These are phyloP conservation scores for Nicator chloris DNA, from an alignment of 2,113 vertebrate genomes.

Conservation along the genomic window DNA sequence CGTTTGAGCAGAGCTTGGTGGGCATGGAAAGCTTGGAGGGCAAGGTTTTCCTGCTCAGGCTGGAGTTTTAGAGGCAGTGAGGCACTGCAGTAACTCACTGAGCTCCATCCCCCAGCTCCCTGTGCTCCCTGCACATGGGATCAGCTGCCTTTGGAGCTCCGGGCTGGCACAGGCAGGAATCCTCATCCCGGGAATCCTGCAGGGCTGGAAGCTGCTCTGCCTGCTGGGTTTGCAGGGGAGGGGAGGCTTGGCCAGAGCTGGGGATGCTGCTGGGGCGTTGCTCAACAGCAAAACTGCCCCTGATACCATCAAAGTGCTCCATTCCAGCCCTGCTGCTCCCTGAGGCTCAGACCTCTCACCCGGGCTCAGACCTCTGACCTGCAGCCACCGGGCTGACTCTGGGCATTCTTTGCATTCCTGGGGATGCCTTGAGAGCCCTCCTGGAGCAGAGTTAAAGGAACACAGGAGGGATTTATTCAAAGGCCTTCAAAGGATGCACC, in stretches of 20 bases:
- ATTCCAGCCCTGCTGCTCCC: neutral
- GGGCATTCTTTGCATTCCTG: neutral
- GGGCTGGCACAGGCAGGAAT: neutral
- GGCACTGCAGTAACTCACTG: neutral
- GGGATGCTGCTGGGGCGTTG: neutral
- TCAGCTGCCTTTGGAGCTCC: neutral
- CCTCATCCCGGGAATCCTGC: neutral
- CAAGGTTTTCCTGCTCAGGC: neutral
- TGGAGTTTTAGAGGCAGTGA: neutral
- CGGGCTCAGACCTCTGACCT: neutral
- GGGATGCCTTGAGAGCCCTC: neutral
- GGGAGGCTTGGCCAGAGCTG: neutral
- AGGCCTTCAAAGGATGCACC: neutral
- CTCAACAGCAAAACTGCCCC: neutral
- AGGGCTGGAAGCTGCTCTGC: neutral
- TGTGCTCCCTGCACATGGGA: neutral
- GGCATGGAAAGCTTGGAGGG: neutral
- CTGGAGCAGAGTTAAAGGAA: neutral
- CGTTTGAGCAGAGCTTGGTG: neutral
- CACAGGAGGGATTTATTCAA: neutral
- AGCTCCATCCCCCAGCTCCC: neutral
- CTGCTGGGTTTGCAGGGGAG: conserved; percentile 34
- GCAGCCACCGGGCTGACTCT: neutral
- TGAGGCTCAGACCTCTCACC: neutral
- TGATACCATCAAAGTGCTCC: neutral